A percentile compares a stretch with the other conserved stretches of the same genome.
phyloP scores from a whole-genome alignment of 1,140 invertebrate species.

The Choristoneura fumiferana region DNA sequence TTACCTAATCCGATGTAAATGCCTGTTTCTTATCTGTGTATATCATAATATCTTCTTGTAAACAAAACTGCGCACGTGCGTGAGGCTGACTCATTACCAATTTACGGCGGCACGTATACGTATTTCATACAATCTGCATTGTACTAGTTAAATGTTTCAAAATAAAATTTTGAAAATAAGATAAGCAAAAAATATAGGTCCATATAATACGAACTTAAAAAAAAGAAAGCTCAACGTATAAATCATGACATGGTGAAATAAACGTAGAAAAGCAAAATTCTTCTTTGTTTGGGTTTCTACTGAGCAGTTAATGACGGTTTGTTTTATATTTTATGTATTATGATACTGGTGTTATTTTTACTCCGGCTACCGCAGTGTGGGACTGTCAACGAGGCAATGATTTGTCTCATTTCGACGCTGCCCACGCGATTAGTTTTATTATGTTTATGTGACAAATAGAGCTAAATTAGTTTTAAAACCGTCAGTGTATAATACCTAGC shows the following conservation, averaged over 20 bases:
- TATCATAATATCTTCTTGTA: constrained; percentile 66
- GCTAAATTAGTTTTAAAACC: neutral
- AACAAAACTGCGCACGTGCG: constrained; percentile 64
- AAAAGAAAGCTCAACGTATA: too few species aligned
- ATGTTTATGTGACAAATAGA: constrained; percentile 31
- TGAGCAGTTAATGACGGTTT: too few species aligned
- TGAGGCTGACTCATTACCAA: constrained; percentile 54
- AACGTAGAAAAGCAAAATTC: too few species aligned
- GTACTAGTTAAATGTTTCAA: too few species aligned
- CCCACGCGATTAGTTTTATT: constrained; percentile 35
- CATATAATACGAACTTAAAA: too few species aligned
- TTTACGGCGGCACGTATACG: constrained; percentile 34
- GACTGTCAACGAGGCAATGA: constrained; percentile 32
- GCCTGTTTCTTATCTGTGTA: constrained; percentile 44
- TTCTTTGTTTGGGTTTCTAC: too few species aligned
- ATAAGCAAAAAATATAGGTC: too few species aligned
- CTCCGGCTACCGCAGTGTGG: constrained; percentile 20
- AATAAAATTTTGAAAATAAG: too few species aligned
- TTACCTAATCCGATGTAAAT: constrained; percentile 29
- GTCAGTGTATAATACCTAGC: neutral
- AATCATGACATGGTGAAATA: too few species aligned
- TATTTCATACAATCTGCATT: neutral
- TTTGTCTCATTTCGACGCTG: constrained; percentile 37
- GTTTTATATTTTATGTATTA: too few species aligned
- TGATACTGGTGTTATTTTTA: neutral